phyloP scores from a whole-genome alignment of 2,797 vertebrate genomes.

The Garrulus glandarius region DNA sequence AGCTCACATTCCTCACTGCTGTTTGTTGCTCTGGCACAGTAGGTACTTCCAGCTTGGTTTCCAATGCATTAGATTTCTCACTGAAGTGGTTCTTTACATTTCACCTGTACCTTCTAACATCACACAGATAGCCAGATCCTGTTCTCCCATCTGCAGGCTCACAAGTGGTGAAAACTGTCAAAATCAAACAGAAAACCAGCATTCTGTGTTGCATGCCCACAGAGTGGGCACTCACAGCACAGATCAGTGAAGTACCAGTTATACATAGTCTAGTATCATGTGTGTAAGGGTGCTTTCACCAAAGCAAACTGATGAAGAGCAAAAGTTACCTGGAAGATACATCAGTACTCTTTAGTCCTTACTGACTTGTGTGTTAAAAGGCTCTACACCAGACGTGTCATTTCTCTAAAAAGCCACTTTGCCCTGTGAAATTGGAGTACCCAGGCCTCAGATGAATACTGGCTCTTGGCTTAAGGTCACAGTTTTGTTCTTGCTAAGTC shows the following conservation, averaged over 20 bases:
- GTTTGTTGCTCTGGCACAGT: background rate
- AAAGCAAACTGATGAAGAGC: background rate
- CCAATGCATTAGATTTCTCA: background rate
- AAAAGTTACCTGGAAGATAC: background rate
- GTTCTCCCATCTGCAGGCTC: background rate
- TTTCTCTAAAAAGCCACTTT: background rate
- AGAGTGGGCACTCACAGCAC: background rate
- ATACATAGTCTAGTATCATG: accelerated
- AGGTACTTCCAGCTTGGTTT: background rate
- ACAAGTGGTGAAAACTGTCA: background rate
- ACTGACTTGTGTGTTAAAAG: background rate
- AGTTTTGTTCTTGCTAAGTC: background rate
- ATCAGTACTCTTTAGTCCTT: background rate
- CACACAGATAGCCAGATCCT: background rate
- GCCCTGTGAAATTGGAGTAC: background rate
- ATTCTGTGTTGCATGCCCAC: background rate
- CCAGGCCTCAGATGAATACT: background rate
- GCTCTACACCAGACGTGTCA: background rate
- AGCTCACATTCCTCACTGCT: background rate
- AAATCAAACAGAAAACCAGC: background rate
- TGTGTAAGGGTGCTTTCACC: background rate
- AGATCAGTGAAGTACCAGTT: background rate
- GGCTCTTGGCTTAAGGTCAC: background rate
- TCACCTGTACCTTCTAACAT: background rate
- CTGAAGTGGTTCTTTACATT: background rate